Percentiles rank a stretch among this genome's conserved stretches.
Evolutionary conservation across 2,797 vertebrate species (phyloP).

Genomic region (Sebastes oblongus): DNA sequence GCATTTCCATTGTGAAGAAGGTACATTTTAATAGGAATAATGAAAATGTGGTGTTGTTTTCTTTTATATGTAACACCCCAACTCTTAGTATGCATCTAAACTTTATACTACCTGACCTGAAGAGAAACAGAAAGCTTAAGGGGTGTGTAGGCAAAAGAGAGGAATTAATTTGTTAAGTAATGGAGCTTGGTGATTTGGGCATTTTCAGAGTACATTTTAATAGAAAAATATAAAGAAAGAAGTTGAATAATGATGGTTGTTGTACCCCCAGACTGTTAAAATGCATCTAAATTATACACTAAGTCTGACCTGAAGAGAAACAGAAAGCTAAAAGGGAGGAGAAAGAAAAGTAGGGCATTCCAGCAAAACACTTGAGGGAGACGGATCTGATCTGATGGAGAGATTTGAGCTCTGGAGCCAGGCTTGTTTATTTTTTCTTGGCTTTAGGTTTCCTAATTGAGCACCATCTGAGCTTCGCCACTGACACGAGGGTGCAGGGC

Average conservation of each 20-base stretch:
- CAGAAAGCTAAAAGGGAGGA: neutral
- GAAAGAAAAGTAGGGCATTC: conserved; percentile 47
- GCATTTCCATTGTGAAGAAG: neutral
- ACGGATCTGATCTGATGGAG: conserved; percentile 61
- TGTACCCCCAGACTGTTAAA: neutral
- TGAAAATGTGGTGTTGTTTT: neutral
- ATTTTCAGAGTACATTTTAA: neutral
- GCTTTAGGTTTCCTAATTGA: conserved; percentile 57
- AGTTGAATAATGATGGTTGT: neutral
- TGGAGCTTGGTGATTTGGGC: neutral
- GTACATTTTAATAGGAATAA: neutral
- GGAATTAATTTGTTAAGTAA: neutral
- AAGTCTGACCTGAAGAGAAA: neutral
- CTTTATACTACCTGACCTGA: neutral
- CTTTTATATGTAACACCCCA: neutral
- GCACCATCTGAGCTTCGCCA: conserved; percentile 14
- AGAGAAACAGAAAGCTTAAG: conserved; percentile 9
- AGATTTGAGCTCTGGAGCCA: conserved; percentile 58
- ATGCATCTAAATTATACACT: neutral
- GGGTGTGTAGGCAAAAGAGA: neutral
- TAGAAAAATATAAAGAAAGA: neutral
- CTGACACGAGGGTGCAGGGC: neutral
- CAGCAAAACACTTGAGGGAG: conserved; percentile 48
- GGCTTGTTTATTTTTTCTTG: conserved; percentile 65
- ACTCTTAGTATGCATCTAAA: neutral